A percentile compares a stretch with the other conserved stretches of the same genome.
phyloP scores from a whole-genome alignment of 1,140 invertebrate genomes.

The Drosophila willistoni region DNA sequence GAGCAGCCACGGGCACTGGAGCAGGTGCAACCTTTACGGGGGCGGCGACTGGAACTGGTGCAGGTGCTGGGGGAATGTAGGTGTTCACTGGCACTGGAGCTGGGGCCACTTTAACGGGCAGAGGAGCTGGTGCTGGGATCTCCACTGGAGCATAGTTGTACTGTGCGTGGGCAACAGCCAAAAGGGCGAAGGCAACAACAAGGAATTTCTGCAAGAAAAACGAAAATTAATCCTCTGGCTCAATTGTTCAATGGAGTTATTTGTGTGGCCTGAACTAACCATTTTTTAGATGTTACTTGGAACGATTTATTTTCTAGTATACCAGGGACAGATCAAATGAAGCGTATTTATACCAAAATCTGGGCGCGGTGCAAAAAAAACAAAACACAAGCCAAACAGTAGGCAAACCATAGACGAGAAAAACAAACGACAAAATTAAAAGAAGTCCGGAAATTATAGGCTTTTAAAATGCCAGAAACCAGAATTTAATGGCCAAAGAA shows the following conservation, averaged over 20 bases:
- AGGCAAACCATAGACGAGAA: slow-evolving; percentile 12
- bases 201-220: slow-evolving; percentile 63
- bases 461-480: slow-evolving; percentile 77
- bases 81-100: slow-evolving; percentile 49
- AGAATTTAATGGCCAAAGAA: slow-evolving; percentile 64
- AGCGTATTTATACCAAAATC: slow-evolving; percentile 67
- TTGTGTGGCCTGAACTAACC: slow-evolving; percentile 40
- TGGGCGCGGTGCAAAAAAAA: slow-evolving; percentile 31
- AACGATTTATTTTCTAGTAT: slow-evolving; percentile 56
- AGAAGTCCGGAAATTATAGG: slow-evolving; percentile 68
- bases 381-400: slow-evolving; percentile 18
- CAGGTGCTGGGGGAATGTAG: slow-evolving; percentile 29
- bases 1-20: slow-evolving; percentile 37
- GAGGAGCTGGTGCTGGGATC: slow-evolving; percentile 44
- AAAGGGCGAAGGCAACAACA: slow-evolving; percentile 62
- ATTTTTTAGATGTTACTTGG: slow-evolving; percentile 66
- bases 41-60: slow-evolving; percentile 32
- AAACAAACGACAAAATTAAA: slow-evolving; percentile 33
- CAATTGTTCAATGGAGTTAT: background rate
- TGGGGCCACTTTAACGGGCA: slow-evolving; percentile 41
- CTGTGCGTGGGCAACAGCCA: slow-evolving; percentile 74
- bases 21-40: slow-evolving; percentile 27
- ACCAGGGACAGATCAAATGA: slow-evolving; percentile 3
- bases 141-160: slow-evolving; percentile 70
- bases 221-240: slow-evolving; percentile 15